Evolutionary conservation across 2,888 invertebrate species (phyloP).

Genomic region (Acronicta alni): DNA sequence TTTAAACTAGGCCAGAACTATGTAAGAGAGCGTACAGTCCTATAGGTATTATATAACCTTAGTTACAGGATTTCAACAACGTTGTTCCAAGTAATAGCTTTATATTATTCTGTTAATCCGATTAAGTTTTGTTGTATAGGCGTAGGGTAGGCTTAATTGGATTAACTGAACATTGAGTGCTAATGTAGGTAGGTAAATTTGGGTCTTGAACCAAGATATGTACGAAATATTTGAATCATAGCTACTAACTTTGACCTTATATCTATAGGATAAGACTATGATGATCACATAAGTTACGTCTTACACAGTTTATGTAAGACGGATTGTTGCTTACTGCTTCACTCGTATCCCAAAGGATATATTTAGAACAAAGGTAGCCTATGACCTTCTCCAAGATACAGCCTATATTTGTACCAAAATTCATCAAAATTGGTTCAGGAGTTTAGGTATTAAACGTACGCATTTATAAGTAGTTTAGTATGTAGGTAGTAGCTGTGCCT

Average conservation of each 20-base stretch:
- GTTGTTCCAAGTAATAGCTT: constrained; percentile 21
- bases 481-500: too few species aligned
- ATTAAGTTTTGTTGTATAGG: constrained; percentile 30
- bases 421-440: too few species aligned
- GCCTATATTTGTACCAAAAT: too few species aligned
- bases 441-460: too few species aligned
- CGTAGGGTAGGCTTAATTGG: constrained; percentile 28
- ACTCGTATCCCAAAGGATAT: too few species aligned
- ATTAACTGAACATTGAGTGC: constrained; percentile 7
- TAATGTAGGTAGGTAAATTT: neutral
- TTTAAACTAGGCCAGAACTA: constrained; percentile 14
- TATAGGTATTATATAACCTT: constrained; percentile 16
- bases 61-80: constrained; percentile 13
- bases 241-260: neutral
- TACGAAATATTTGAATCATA: neutral
- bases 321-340: too few species aligned
- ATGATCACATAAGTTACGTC: too few species aligned
- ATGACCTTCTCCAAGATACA: too few species aligned
- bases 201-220: neutral
- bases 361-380: too few species aligned
- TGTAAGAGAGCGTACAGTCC: constrained; percentile 7
- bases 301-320: too few species aligned
- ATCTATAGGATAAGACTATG: too few species aligned
- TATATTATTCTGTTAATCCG: constrained; percentile 22
- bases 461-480: too few species aligned